Base-by-base conservation (phyloP, 1,140 invertebrate species). In the Bombus waltoni region DNA sequence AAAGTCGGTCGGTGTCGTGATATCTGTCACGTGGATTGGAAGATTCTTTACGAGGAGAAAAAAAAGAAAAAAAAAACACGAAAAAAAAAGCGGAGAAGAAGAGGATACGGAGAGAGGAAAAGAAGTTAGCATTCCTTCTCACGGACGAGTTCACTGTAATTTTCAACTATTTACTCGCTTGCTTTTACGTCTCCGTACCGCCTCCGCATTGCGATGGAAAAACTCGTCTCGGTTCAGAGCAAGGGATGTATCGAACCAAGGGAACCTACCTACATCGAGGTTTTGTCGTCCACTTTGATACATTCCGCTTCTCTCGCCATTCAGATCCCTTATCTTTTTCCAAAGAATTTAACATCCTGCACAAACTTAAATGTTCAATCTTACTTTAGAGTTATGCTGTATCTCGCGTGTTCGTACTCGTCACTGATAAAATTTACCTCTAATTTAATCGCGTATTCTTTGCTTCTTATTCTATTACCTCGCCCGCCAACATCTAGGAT, bases 121-220 rank as follows among this genome's bases (percentile, higher is more conserved):
- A 85, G 62, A 78, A 74, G 76, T 80, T 65, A 62, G 66, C 71
- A 81, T 89, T 84, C 44, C 81, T 83, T 40, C 85, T 84, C 86
- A 82, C 83, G 85, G 85, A 75, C 81, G 83, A 88, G 85, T 90
- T 87, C 72, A 57, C 82, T 35, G 87, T 92, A 91, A 91, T 92
- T 90, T 91, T 91, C 89, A 86, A 89, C 88, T 77, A 89, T 91
- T 92, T 87, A 88, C 84, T 86, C 76, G 84, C 57, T 84, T 77
- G 79, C 88, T 76, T 87, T 74, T 70, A 76, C 65, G 62, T 83
- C 74, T 47, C 44, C 73, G 44, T 57, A 38, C 22, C 42, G n/a
- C 25, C 42, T 28, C 22, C 18, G 22, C 71, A 35, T 73, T 18
- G 18, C 74, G 47, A 57, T 44, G 65, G 82, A 83, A 83, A 83